Evolutionary conservation across 2,797 vertebrate species (phyloP), one percentile per base, ranked within the genome.

Genomic region (Otolemur crassicaudatus): DNA sequence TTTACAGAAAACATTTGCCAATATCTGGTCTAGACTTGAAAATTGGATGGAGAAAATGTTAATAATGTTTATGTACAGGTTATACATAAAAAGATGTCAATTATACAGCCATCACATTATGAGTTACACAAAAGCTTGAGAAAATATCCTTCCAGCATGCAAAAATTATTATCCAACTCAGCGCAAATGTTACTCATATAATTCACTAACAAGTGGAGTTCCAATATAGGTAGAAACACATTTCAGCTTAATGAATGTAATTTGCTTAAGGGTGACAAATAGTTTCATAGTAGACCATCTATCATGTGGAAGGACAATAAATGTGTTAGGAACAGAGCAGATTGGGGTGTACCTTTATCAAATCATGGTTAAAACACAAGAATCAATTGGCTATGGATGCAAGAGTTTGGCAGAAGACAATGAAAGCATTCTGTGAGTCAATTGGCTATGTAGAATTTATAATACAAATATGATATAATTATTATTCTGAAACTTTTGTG

Each of bases 161-260:
- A 69, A 87, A 80, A 79, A 56, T 17, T 37, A 43, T 73, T 65
- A 76, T 46, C 20, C 2, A 10, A 14, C 65, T 91, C 49, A 93
- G 58, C n/a, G n/a, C 89, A 91, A 90, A 49, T 12, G 11, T 70
- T 87, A 5, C 27, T 87, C 17, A 4, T 20, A 0, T 61, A 76
- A 79, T 5, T 89, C 63, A 65, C 49, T 82, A 63, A 70, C 17
- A 73, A 83, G 31, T 65, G 23, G 75, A 72, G 12, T 61, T 16
- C 49, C 60, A 34, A 56, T 53, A 75, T 60, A 37, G 23, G 22
- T 10, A 77, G 34, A 91, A 93, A 90, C 10, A 37, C 65, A 10
- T 77, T 86, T 94, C 65, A 27, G 23, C 69, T 92, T 65, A 72
- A 94, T 90, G 37, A 94, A 82, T 46, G 4, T 61, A 37, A 72